Base-by-base conservation (phyloP, 1,140 invertebrate genomes). In the Drosophila lacteicornis region DNA sequence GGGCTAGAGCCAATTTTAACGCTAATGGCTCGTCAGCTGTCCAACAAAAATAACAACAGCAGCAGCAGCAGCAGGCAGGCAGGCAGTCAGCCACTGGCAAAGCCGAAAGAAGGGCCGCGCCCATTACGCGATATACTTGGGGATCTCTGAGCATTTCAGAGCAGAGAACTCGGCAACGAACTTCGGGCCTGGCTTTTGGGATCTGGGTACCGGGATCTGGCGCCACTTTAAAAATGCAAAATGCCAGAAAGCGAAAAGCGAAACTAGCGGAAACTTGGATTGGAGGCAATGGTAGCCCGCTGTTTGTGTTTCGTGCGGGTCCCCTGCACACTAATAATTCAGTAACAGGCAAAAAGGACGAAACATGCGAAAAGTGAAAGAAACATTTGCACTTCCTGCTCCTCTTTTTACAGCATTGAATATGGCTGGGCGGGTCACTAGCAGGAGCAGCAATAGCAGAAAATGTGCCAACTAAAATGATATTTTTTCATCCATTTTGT, bases 341-440 rank as follows among this genome's bases (percentile, higher is more conserved):
- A 88, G 81, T 88, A 85, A 90, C 78, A 90, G 85, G 74, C 67
- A 82, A 83, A 82, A 78, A 78, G 62, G 73, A 63, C 68, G 67
- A 67, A 77, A 50, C 60, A 78, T 67, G 74, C 74, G 65, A 84
- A 71, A 74, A 87, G 85, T 49, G 73, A 80, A 87, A 88, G 85
- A 84, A 87, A 84, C 84, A 90, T 90, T 87, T 88, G 69, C 84
- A 80, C 84, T 88, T 90, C 85, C 84, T 90, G 80, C 85, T 90
- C 79, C 63, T 81, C 69, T 61, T 60, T 65, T 60, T 57, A 45
- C 30, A 58, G 40, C 63, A 47, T 67, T 58, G 67, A 82, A 83
- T 82, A 77, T 61, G 45, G 83, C 66, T 82, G 82, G 86, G 80
- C 84, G 80, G 84, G 84, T 83, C 84, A 75, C 46, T 75, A 75